Evolutionary conservation across 2,113 vertebrate genomes (phyloP), one percentile per base, ranked within the genome.

Genomic region (Ptychochromis oligacanthus): DNA sequence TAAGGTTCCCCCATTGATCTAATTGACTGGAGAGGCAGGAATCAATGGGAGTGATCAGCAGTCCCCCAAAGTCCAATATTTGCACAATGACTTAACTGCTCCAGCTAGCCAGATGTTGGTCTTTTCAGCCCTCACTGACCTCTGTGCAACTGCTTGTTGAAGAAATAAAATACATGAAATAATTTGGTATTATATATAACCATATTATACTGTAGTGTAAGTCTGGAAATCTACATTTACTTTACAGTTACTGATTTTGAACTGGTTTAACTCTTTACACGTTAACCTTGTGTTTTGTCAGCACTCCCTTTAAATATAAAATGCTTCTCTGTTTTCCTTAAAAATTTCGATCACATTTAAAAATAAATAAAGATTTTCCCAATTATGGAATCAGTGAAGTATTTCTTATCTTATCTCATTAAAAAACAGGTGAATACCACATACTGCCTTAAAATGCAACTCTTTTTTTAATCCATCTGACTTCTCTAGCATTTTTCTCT

Each of bases 1-100:
- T 93, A 93, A 94, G 94, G 93, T 94, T 92, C 93, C 84, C 81
- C 77, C 91, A 95, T 95, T 93, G 95, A 96, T 95, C 92, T 89
- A 89, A 95, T 94, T 93, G 91, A 94, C 93, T 92, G 83, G 64
- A 89, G 86, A 83, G 82, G 70, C 82, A 80, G 76, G 65, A 93
- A 95, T 95, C 95, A 92, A 95, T 96, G 87, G 34, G 67, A 92
- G 93, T 94, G 95, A 96, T 95, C 95, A 95, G 94, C 88, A 85
- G 91, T 88, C 93, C 93, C 90, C 92, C 60, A 38, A 94, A 93
- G 88, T 89, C 89, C 91, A 89, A 91, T 93, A 84, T 85, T 72
- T 82, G 58, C 81, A 90, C 87, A 93, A 91, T 90, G 86, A 90
- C 92, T 94, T 89, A 82, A 87, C 87, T 82, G 88, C 81, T 87